Percentiles rank a stretch among this genome's conserved stretches.
Conservation (phyloP, 2,113 vertebrate species). For the Alces alces region DNA sequence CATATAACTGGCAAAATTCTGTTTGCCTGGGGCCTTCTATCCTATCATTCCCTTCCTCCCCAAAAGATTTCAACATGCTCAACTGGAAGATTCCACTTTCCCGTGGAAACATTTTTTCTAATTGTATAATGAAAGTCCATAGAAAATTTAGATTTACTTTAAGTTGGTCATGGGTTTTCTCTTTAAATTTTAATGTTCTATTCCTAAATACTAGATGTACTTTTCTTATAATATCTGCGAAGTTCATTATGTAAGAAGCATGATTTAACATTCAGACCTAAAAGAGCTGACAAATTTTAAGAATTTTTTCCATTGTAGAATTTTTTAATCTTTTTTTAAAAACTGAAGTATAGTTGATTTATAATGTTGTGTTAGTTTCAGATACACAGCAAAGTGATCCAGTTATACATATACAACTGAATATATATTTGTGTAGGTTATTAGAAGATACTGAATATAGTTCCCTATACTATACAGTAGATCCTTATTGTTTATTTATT, state of each 20-base stretch:
- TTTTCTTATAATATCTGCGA: slow-evolving; percentile 4
- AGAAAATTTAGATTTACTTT: slow-evolving; percentile 21
- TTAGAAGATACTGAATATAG: not conserved
- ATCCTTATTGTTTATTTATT: not conserved
- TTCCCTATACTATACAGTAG: not conserved
- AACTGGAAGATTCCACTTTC: not conserved
- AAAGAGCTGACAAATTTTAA: not conserved
- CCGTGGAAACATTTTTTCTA: not conserved
- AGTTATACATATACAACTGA: not conserved
- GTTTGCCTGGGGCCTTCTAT: not conserved
- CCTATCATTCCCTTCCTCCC: not conserved
- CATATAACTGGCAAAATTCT: not conserved
- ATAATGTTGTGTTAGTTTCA: not conserved
- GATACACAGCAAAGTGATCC: not conserved
- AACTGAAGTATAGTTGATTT: not conserved
- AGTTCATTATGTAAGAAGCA: not conserved
- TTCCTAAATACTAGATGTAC: not conserved
- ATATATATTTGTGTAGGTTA: not conserved
- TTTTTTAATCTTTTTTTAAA: not conserved
- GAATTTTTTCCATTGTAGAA: not conserved
- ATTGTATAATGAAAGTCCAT: not conserved
- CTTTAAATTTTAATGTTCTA: slow-evolving; percentile 5
- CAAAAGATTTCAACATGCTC: not conserved
- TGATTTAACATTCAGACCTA: not conserved
- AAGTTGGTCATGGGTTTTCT: not conserved